A percentile compares a stretch with the other conserved stretches of the same genome.
Evolutionary conservation across 2,797 vertebrate genomes (phyloP).

Genomic region (Tarsius wallacei): DNA sequence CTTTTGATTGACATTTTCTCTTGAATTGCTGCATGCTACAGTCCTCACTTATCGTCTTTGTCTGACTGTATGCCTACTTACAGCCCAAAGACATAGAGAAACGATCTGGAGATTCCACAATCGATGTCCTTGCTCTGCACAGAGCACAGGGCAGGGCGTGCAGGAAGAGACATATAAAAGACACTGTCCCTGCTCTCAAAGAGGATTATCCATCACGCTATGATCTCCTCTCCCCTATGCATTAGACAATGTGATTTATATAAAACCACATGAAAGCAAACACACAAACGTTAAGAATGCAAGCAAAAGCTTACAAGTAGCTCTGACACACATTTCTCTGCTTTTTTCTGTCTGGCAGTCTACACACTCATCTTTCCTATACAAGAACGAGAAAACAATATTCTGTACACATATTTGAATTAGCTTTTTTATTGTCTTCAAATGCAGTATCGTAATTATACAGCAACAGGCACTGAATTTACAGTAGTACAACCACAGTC

Average conservation of each 20-base stretch:
- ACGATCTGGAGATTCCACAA: neutral
- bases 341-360: neutral
- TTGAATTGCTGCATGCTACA: constrained; percentile 4
- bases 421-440: constrained; percentile 82
- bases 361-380: constrained; percentile 48
- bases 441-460: constrained; percentile 64
- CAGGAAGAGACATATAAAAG: constrained; percentile 28
- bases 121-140: neutral
- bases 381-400: constrained; percentile 72
- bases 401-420: constrained; percentile 75
- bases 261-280: constrained; percentile 44
- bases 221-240: neutral
- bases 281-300: neutral
- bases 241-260: neutral
- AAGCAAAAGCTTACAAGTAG: constrained; percentile 46
- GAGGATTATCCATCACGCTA: constrained; percentile 3
- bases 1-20: constrained; percentile 30
- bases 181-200: neutral
- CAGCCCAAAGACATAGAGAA: neutral
- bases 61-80: constrained; percentile 20
- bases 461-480: constrained; percentile 59
- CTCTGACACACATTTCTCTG: constrained; percentile 44
- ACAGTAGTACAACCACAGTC: constrained; percentile 51
- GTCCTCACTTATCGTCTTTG: neutral
- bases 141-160: neutral